Base-by-base conservation (phyloP, 2,888 invertebrate species). In the Cerastis rubricosa region DNA sequence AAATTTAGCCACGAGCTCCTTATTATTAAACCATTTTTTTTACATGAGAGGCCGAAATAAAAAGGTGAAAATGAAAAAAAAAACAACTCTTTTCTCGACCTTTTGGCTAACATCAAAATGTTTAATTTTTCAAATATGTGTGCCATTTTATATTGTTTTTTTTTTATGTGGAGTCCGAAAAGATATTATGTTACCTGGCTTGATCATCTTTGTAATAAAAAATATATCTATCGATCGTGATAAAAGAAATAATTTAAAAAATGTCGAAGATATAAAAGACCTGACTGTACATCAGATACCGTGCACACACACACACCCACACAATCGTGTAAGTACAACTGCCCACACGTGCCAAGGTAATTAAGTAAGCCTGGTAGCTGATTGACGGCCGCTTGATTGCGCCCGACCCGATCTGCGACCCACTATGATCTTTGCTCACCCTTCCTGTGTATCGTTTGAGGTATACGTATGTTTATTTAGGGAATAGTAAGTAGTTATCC, bases 321-420 rank as follows among this genome's bases (percentile, higher is more conserved):
- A 59, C 49, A 75, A 4, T 67, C 40, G 66, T 83, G 70, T 80
- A 75, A 76, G 59, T 85, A 71, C 43, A 76, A 84, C 83, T 88
- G 80, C 74, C 83, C 85, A 81, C 87, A 89, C 86, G 88, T 90
- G 85, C 87, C 87, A 87, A 88, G 91, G 92, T 92, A 93, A 93
- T 93, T 93, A 93, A 92, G 92, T 93, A 92, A 93, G 91, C 91
- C 89, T 84, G 85, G 89, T 75, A 75, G 85, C 87, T 89, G 93
- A 93, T 92, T 94, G 94, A 93, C 93, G 91, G 90, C 85, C 91
- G 91, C 87, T 87, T 92, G 94, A 94, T 94, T 93, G 93, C 91
- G 84, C 84, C 86, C 87, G 85, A 80, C 89, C 90, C 89, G 87
- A 87, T 86, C 89, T 82, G 85, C 86, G 81, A 85, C 85, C 82